Percentiles rank a stretch among this genome's conserved stretches.
phyloP scores from a whole-genome alignment of 2,888 invertebrate species.

The Yponomeuta plumbellus region DNA sequence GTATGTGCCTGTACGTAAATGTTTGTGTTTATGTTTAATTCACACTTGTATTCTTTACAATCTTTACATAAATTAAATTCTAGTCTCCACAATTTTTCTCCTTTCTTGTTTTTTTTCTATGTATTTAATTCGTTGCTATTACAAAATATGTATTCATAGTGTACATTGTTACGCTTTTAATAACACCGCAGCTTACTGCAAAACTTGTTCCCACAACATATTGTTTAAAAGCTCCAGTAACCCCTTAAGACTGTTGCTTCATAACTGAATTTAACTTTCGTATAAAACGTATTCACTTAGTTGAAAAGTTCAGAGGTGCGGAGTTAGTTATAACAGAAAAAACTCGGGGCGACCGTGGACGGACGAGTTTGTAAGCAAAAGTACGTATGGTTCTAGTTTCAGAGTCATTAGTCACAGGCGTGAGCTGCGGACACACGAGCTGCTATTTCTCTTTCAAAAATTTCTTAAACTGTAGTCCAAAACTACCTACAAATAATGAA shows the following conservation, averaged over 20 bases:
- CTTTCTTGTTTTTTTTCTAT: no score
- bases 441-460: neutral
- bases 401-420: conserved; percentile 14
- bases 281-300: neutral
- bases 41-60: no score
- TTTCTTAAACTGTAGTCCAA: no score
- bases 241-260: neutral
- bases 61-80: no score
- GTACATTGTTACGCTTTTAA: neutral
- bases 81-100: no score
- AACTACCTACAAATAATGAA: neutral
- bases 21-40: no score
- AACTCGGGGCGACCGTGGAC: neutral
- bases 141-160: neutral
- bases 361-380: conserved; percentile 10
- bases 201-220: neutral
- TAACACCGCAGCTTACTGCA: neutral
- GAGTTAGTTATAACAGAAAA: conserved; percentile 8
- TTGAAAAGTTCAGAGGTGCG: neutral
- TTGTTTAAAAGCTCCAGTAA: neutral
- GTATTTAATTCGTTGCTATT: no score
- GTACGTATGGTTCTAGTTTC: conserved; percentile 10
- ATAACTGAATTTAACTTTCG: conserved; percentile 1
- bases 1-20: no score
- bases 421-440: conserved; percentile 5